Evolutionary conservation across 1,140 invertebrate species (phyloP).

Genomic region (Coboldia fuscipes): DNA sequence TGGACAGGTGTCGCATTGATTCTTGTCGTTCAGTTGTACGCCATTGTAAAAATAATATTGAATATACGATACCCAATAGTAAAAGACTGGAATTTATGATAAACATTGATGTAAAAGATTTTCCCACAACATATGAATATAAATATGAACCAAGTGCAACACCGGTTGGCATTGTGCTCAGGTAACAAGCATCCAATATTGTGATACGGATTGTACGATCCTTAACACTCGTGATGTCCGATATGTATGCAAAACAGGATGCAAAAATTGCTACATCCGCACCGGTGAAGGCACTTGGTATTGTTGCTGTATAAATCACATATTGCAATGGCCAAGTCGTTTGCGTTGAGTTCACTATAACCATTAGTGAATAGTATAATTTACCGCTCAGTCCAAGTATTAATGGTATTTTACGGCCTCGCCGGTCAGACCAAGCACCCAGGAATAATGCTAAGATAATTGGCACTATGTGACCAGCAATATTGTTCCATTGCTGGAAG

Average conservation of each 20-base stretch:
- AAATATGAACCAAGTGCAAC: constrained; percentile 40
- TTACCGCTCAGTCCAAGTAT: constrained; percentile 45
- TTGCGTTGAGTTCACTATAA: constrained; percentile 40
- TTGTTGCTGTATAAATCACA: constrained; percentile 43
- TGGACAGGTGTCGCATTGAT: constrained; percentile 27
- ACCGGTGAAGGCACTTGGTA: constrained; percentile 47
- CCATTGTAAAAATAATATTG: constrained; percentile 30
- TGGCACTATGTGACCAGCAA: constrained; percentile 41
- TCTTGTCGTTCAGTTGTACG: constrained; percentile 35
- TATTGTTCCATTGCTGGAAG: constrained; percentile 52
- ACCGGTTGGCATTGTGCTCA: constrained; percentile 51
- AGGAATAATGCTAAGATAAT: constrained; percentile 51
- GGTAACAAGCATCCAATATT: constrained; percentile 46
- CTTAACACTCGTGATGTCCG: constrained; percentile 36
- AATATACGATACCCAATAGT: constrained; percentile 34
- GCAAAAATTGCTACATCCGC: constrained; percentile 54
- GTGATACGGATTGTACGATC: constrained; percentile 47
- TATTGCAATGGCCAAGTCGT: constrained; percentile 46
- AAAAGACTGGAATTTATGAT: constrained; percentile 37
- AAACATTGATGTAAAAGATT: constrained; percentile 48
- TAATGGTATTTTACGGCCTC: constrained; percentile 34
- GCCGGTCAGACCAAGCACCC: constrained; percentile 50
- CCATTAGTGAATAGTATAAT: constrained; percentile 46
- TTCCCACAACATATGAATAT: constrained; percentile 27
- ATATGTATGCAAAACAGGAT: constrained; percentile 46